Base-by-base conservation (phyloP, 2,113 vertebrate genomes). In the Oryzias curvinotus region DNA sequence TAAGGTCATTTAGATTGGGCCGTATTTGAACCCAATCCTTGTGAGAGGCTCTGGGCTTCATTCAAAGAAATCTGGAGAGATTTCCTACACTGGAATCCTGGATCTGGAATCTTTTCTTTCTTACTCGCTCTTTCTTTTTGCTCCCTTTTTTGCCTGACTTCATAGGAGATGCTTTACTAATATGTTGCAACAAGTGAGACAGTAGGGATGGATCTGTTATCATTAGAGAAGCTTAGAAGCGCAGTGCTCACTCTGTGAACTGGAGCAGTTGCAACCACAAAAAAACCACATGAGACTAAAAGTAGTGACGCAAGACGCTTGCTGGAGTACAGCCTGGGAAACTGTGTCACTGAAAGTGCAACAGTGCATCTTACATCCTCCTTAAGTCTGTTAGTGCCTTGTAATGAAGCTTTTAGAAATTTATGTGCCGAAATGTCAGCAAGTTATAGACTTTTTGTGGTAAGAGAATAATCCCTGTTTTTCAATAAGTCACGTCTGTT, bases 341-440 rank as follows among this genome's bases (percentile, higher is more conserved):
- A 87, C 49, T 80, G 86, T 88, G 85, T 89, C 83, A 85, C 77
- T 75, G 75, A 90, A 86, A 88, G 80, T 81, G 81, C 80, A 86
- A 57, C 53, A 57, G 46, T 75, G 68, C 71, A 52, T 71, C 80
- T 77, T 58, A 84, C 80, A 81, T 88, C 76, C 82, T 85, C 77
- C 77, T 80, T 28, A 14, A 45, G 57, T 54, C 55, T 81, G 58
- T 71, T 71, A 66, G 65, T 74, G 52, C 46, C 47, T 43, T 48
- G 41, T 56, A 77, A 67, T 62, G 54, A 87, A 77, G 65, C 51
- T 48, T 60, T 71, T 54, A 66, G 67, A 62, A 56, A 48, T 51
- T 57, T 58, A 42, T 21, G 55, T 73, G 56, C 17, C 36, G 53
- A 43, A 28, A 25, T 66, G 58, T 85, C 77, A 68, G 58, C 71